Base-by-base conservation (phyloP, 2,797 vertebrate species). In the Urosaurus nigricauda region DNA sequence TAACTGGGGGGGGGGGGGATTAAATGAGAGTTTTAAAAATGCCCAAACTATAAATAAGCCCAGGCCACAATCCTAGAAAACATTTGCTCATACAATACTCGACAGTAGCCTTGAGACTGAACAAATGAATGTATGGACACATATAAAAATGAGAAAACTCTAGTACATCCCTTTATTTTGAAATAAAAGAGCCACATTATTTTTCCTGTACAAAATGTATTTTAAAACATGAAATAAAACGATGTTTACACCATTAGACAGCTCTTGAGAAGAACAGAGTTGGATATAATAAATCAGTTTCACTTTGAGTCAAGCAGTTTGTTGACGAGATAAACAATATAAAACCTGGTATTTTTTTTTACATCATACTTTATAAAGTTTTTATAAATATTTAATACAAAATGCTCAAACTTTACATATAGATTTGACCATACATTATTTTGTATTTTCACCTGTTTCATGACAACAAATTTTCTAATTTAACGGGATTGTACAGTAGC, bases 181-280 rank as follows among this genome's bases (percentile, higher is more conserved):
- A 53, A 95, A 96, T 65, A 89, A 95, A 85, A 94, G 47, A 51
- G 84, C 71, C 60, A 92, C 84, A 32, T 87, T 92, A 92, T 91
- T 93, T 91, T 90, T 93, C 90, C 93, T 94, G 87, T 94, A 96
- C 91, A 95, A 96, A 96, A 95, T 86, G 86, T 3, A 87, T 87
- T 79, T n/a, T 81, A 84, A 92, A 87, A 75, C 68, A 86, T 12
- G 89, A 87, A 92, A 87, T 89, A 90, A 93, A 78, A 88, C 58
- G 40, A 84, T 47, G 83, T 84, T 93, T 93, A 91, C 79, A 84
- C 29, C 90, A 85, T 47, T 81, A 93, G 91, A 86, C 70, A 88
- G 32, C 51, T 79, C 0, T 82, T 51, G 75, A 92, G 53, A 68
- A 81, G 87, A 85, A 93, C 19, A 88, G 70, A 90, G 84, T 0